Base-by-base conservation (phyloP, 2,888 invertebrate genomes). In the Agrotis clavis region DNA sequence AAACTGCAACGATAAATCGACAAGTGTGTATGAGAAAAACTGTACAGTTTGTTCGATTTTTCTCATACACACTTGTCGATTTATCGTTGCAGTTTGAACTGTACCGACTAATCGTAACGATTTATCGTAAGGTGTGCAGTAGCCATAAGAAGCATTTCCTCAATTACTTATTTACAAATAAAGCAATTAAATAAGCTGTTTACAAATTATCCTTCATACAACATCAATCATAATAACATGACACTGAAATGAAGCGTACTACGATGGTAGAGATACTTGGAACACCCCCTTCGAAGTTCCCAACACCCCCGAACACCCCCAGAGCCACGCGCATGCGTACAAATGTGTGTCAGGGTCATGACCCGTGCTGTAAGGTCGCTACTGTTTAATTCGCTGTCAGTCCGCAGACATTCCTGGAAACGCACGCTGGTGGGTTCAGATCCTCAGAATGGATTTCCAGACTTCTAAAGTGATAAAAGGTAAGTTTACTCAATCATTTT, bases 301-400 rank as follows among this genome's bases (percentile, higher is more conserved):
- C 19, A 41, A 21, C 35, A 81, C 57, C 57, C 57, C 57, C 35
- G n/a, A 35, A n/a, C 35, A 57, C 66, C 70, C 71, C 66, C 30
- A n/a, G 45, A 47, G 72, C 7, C 30, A 54, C 47, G 87, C 95
- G 96, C 96, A 95, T 94, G 95, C 91, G 94, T 61, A 62, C 54
- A 80, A 70, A 95, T 90, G 74, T 92, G 81, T 95, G 96, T 95
- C 96, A 95, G 90, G 96, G 95, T 90, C 94, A 86, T 86, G 93
- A 91, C 93, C 92, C 87, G 92, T 75, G 67, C 74, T 65, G 89
- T 95, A 96, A 96, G 96, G 96, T 96, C 95, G 92, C 53, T 82
- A 81, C 86, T 95, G 95, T 96, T 95, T 94, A 90, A 91, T 87
- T 81, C 85, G 75, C 83, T 88, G 89, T 86, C 89, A 90, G 85